phyloP scores from a whole-genome alignment of 2,797 vertebrate species.

The Discoglossus pictus region DNA sequence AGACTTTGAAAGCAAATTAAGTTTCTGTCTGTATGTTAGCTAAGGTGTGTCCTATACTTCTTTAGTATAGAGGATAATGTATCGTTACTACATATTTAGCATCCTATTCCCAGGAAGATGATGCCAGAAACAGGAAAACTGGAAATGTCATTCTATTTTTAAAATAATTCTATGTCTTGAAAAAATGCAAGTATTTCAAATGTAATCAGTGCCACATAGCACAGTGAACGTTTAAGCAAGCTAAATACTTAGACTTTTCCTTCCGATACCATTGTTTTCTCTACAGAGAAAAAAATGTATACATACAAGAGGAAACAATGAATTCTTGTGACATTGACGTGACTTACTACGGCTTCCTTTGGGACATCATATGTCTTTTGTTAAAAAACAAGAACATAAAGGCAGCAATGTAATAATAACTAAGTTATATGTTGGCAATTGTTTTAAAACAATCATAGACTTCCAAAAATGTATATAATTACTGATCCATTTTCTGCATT shows the following conservation, averaged over 20 bases:
- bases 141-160: neutral
- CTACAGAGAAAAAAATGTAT: neutral
- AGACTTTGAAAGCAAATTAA: too few relatives aligned
- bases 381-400: too few relatives aligned
- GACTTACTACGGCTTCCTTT: neutral
- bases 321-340: neutral
- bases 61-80: too few relatives aligned
- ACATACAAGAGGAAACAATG: neutral
- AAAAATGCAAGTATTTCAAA: neutral
- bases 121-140: neutral
- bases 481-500: too few relatives aligned
- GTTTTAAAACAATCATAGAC: too few relatives aligned
- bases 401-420: too few relatives aligned
- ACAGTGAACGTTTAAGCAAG: neutral
- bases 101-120: neutral
- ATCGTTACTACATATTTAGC: neutral
- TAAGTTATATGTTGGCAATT: too few relatives aligned
- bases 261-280: conserved; percentile 6
- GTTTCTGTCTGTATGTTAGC: too few relatives aligned
- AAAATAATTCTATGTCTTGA: neutral
- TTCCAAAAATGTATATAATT: too few relatives aligned
- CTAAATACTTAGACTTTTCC: neutral
- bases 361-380: too few relatives aligned
- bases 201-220: neutral
- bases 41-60: too few relatives aligned